These are phyloP conservation scores for Pentalonia nigronervosa DNA, from an alignment of 1,140 invertebrate genomes.

Conservation along the genomic window DNA sequence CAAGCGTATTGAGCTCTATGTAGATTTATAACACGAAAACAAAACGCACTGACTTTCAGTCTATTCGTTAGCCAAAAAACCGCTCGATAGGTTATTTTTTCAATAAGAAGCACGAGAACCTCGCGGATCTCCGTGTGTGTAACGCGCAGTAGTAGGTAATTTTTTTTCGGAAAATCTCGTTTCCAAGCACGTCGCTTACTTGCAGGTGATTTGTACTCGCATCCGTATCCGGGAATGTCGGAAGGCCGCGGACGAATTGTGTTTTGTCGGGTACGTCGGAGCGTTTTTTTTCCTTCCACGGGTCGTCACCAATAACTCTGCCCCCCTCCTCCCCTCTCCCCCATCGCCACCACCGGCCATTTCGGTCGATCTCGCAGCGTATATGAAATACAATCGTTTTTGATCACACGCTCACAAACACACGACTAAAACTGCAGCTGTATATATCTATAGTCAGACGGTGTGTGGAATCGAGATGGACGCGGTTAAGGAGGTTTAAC, in stretches of 20 bases:
- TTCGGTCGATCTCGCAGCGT: not conserved
- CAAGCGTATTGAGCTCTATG: no score
- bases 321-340: no score
- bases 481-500: slow-evolving; percentile 10
- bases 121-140: no score
- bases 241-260: not conserved
- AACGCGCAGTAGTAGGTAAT: no score
- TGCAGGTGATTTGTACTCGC: not conserved
- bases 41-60: no score
- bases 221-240: not conserved
- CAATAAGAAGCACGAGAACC: no score
- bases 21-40: no score
- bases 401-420: not conserved
- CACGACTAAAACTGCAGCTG: not conserved
- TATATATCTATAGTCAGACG: not conserved
- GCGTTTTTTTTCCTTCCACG: not conserved
- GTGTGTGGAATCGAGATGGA: not conserved
- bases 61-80: no score
- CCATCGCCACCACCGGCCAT: no score
- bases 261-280: not conserved
- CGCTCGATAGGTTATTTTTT: no score
- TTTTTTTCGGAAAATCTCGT: no score
- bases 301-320: not conserved
- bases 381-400: not conserved
- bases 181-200: not conserved